These are phyloP conservation scores for Lophius americanus DNA, from an alignment of 2,797 vertebrate species.

Conservation along the genomic window DNA sequence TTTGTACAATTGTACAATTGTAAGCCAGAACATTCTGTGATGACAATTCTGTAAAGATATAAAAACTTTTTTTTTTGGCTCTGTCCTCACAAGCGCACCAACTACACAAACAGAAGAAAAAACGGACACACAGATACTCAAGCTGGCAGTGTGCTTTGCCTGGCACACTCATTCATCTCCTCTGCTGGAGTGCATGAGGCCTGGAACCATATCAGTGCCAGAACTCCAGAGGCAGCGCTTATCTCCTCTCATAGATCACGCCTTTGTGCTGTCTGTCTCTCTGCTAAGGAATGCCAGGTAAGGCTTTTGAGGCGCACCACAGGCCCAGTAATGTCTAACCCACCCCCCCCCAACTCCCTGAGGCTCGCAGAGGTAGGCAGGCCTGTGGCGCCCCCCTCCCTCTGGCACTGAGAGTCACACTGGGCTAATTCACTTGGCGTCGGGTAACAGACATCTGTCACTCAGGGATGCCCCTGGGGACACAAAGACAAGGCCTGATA, in stretches of 20 bases:
- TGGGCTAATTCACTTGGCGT: slow-evolving; percentile 82
- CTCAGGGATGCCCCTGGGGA: slow-evolving; percentile 75
- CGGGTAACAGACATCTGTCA: slow-evolving; percentile 83
- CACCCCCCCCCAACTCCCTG: slow-evolving; percentile 18
- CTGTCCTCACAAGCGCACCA: slow-evolving; percentile 26
- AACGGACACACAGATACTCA: slow-evolving; percentile 51
- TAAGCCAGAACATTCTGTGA: slow-evolving; percentile 3
- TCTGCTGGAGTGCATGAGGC: slow-evolving; percentile 57
- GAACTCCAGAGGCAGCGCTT: slow-evolving; percentile 70
- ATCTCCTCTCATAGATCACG: slow-evolving; percentile 73
- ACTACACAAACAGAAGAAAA: slow-evolving; percentile 40
- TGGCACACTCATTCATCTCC: slow-evolving; percentile 66
- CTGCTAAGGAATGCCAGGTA: slow-evolving; percentile 81
- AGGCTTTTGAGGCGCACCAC: slow-evolving; percentile 47
- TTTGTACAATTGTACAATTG: slow-evolving; percentile 19
- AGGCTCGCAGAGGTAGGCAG: slow-evolving; percentile 56
- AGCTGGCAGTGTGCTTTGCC: slow-evolving; percentile 54
- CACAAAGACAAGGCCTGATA: slow-evolving; percentile 66
- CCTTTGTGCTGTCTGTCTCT: slow-evolving; percentile 59
- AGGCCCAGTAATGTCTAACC: slow-evolving; percentile 35
- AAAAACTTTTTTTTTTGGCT: slow-evolving; percentile 4
- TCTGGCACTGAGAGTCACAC: slow-evolving; percentile 68
- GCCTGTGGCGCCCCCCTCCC: slow-evolving; percentile 58
- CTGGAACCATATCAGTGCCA: slow-evolving; percentile 65
- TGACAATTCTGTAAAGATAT: neutral